Conservation (phyloP, 2,888 invertebrate genomes). For the Dinocampus coccinellae region DNA sequence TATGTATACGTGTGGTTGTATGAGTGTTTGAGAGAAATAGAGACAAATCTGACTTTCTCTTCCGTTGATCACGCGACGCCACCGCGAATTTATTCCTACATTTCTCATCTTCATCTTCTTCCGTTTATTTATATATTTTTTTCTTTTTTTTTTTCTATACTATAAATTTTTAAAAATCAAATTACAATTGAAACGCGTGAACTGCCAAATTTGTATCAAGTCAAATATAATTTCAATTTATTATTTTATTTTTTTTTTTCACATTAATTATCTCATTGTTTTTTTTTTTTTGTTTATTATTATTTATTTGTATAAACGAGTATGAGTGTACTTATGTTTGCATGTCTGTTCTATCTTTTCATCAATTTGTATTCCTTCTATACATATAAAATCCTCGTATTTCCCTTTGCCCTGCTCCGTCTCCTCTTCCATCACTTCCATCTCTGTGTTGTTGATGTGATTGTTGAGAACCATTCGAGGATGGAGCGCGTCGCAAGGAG, state of each 20-base stretch:
- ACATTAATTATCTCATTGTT: no score
- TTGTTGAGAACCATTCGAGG: not conserved
- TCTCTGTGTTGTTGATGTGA: not conserved
- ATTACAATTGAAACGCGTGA: not conserved
- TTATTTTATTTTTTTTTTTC: no score
- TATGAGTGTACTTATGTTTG: not conserved
- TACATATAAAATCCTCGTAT: not conserved
- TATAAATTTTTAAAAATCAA: not conserved
- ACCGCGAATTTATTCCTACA: not conserved
- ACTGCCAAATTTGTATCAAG: not conserved
- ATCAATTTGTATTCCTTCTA: not conserved
- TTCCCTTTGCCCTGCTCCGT: no score
- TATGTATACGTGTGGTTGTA: not conserved
- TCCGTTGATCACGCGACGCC: not conserved
- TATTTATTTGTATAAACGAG: not conserved
- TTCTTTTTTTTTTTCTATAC: not conserved
- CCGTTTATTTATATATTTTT: no score
- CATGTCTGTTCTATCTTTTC: not conserved
- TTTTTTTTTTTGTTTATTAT: not conserved
- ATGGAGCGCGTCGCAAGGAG: not conserved
- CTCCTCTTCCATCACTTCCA: not conserved
- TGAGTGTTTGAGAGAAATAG: no score
- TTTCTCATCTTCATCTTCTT: not conserved
- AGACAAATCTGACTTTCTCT: not conserved
- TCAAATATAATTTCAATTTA: no score